Evolutionary conservation across 2,888 invertebrate species (phyloP).

Genomic region (Caprella mutica): DNA sequence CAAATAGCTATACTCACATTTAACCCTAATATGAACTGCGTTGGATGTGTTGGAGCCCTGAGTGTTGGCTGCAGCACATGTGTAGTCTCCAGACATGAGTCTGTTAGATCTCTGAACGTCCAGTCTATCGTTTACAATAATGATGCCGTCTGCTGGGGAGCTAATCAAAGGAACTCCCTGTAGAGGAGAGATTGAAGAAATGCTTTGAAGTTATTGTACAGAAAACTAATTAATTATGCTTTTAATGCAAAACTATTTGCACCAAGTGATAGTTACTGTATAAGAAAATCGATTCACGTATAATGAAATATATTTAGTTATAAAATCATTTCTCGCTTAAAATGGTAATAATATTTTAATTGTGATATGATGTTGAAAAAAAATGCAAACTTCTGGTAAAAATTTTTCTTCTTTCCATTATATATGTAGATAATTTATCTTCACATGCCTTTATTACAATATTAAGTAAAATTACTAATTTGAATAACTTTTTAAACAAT

Average conservation of each 20-base stretch:
- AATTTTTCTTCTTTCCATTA: too few species aligned
- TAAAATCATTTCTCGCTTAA: too few species aligned
- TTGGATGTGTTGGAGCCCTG: constrained; percentile 22
- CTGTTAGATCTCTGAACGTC: constrained; percentile 11
- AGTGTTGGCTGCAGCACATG: constrained; percentile 30
- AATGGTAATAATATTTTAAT: too few species aligned
- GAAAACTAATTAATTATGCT: not conserved
- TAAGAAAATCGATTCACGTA: too few species aligned
- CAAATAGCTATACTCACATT: constrained; percentile 19
- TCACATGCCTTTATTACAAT: too few species aligned
- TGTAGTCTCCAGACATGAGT: constrained; percentile 14
- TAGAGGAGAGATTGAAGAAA: not conserved
- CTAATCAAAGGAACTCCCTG: constrained; percentile 17
- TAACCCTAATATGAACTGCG: constrained; percentile 15
- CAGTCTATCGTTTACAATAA: constrained; percentile 1
- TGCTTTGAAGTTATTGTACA: not conserved
- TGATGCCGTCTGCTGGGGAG: constrained; percentile 1
- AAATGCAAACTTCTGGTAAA: too few species aligned
- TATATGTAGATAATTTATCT: too few species aligned
- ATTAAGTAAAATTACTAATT: too few species aligned
- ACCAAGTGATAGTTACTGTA: too few species aligned
- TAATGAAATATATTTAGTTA: too few species aligned
- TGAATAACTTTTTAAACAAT: too few species aligned
- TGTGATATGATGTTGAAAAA: too few species aligned
- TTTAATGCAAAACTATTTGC: not conserved